Base-by-base conservation (phyloP, 2,797 vertebrate species). In the Scarus forsteni region DNA sequence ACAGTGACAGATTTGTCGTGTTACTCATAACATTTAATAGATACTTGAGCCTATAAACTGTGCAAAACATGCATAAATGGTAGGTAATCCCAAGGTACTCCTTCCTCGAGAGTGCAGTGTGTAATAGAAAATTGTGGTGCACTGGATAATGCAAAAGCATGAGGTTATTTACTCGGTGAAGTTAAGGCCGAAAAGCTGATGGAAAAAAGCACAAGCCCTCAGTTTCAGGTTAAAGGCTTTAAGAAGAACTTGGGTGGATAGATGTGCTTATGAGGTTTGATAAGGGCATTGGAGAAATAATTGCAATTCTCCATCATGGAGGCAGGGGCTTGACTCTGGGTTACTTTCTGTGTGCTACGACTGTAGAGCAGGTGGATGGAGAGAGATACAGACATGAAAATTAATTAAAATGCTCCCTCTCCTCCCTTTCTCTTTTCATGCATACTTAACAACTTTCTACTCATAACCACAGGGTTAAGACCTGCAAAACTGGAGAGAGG, bases 401-500 rank as follows among this genome's bases (percentile, higher is more conserved):
- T 79, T 83, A 82, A 91, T 89, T 88, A 80, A 72, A 84, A 82
- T 63, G 52, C 60, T 68, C 49, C 55, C 71, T 82, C 65, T 65
- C 56, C 62, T 66, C 64, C 42, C 27, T 44, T 68, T 73, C 53
- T 60, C 39, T 56, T 61, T 81, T 74, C 51, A 75, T 88, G 73
- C 70, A 86, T 70, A 75, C 42, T 61, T 58, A 68, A 73, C 67
- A 19, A 65, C 79, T 77, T 62, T 4, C 45, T 62, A 44, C 73
- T 75, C 39, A 27, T 53, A 73, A 79, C 72, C 66, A 83, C 58
- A 13, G 70, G 70, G 77, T 68, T 65, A 55, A 74, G 58, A 60
- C 75, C 49, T 6, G 10, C 58, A 48, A 53, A 77, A 46, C 55
- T 60, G 14, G 59, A 38, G 68, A 57, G 62, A 75, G n/a, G 66